Percentiles rank a stretch among this genome's conserved stretches.
phyloP scores from a whole-genome alignment of 2,888 invertebrate species.

The Dolichomitus sp. region DNA sequence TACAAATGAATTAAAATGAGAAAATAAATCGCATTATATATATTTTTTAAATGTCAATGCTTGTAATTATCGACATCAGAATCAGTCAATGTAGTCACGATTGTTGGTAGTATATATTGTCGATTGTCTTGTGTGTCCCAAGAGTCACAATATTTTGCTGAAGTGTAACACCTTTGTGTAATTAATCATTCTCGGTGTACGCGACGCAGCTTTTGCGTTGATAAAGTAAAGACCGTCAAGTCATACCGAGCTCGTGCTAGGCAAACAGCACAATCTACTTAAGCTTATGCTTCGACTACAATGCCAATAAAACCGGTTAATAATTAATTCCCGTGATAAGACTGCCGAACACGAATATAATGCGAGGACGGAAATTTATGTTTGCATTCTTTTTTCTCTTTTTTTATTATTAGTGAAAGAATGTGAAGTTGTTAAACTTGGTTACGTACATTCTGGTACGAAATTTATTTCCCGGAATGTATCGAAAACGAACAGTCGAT shows the following conservation, averaged over 20 bases:
- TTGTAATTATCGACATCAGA: neutral
- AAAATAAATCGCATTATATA: neutral
- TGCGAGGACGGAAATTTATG: neutral
- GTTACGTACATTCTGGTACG: neutral
- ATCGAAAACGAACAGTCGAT: constrained; percentile 78
- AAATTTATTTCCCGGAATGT: constrained; percentile 45
- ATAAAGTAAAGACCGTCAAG: constrained; percentile 54
- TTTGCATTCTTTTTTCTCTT: neutral
- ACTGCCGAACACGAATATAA: neutral
- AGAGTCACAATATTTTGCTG: constrained; percentile 39
- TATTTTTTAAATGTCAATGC: neutral
- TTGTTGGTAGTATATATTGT: constrained; percentile 13
- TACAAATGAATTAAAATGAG: neutral
- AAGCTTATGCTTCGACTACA: constrained; percentile 46
- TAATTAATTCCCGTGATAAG: constrained; percentile 14
- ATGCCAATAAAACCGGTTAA: constrained; percentile 37
- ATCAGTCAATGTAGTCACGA: constrained; percentile 31
- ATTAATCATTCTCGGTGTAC: constrained; percentile 58
- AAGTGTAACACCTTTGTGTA: constrained; percentile 34
- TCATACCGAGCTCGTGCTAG: constrained; percentile 5
- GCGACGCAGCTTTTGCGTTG: constrained; percentile 32
- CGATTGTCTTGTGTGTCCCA: constrained; percentile 13
- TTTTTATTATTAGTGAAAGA: neutral
- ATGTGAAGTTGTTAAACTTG: neutral
- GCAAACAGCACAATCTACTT: constrained; percentile 62